Percentiles rank a stretch among this genome's conserved stretches.
Evolutionary conservation across 2,888 invertebrate species (phyloP).

Genomic region (Morinoia aosen): DNA sequence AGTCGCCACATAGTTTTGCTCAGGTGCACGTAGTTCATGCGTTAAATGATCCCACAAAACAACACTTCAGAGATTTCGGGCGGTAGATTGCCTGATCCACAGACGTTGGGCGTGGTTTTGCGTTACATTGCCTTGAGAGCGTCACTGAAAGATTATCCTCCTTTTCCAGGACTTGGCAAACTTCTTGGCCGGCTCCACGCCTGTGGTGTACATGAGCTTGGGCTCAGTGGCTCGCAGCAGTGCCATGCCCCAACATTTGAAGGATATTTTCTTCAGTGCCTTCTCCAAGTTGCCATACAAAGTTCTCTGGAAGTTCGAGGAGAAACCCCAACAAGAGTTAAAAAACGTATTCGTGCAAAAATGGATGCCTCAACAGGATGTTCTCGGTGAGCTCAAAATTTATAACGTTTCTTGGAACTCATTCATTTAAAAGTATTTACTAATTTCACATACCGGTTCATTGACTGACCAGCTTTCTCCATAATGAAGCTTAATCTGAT

Average conservation of each 20-base stretch:
- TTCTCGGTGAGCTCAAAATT: constrained; percentile 32
- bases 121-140: no score
- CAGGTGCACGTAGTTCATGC: no score
- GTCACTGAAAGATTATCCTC: not conserved
- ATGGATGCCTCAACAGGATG: constrained; percentile 58
- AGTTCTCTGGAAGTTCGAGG: constrained; percentile 57
- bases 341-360: constrained; percentile 51
- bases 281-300: constrained; percentile 53
- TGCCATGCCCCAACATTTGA: constrained; percentile 41
- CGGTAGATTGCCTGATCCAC: no score
- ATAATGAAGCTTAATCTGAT: no score
- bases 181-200: not conserved
- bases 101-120: no score
- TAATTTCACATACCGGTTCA: no score
- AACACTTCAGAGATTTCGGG: no score
- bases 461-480: no score
- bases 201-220: constrained; percentile 56
- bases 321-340: not conserved
- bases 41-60: no score
- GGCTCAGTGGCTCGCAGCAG: constrained; percentile 53
- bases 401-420: no score
- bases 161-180: constrained; percentile 16
- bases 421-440: no score
- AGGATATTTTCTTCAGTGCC: constrained; percentile 38
- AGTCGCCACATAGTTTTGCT: no score